Percentiles rank a stretch among this genome's conserved stretches.
These are phyloP conservation scores for Poeciliopsis infans DNA, from an alignment of 2,797 vertebrate genomes.

Conservation along the genomic window DNA sequence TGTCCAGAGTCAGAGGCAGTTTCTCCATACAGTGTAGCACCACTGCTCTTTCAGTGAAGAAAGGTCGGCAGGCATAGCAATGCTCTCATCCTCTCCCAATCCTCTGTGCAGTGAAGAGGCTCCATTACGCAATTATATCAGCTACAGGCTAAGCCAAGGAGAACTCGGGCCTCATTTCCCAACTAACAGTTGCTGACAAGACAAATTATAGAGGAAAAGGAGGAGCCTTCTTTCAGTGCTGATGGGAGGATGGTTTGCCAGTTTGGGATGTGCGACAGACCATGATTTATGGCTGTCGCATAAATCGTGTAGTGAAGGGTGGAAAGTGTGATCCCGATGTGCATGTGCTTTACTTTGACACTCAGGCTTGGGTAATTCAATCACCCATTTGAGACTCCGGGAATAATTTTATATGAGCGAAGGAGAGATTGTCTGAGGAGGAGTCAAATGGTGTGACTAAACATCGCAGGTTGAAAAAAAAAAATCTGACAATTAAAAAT, in stretches of 20 bases:
- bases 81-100: constrained; percentile 59
- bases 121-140: constrained; percentile 72
- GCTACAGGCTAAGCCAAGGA: constrained; percentile 68
- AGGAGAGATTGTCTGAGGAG: constrained; percentile 33
- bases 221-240: constrained; percentile 43
- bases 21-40: constrained; percentile 35
- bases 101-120: constrained; percentile 59
- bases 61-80: constrained; percentile 47
- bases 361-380: constrained; percentile 62
- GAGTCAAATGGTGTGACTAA: constrained; percentile 67
- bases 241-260: constrained; percentile 42
- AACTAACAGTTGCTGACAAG: constrained; percentile 72
- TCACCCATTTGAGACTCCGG: constrained; percentile 71
- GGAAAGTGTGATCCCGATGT: constrained; percentile 38
- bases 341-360: constrained; percentile 35
- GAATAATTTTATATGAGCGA: constrained; percentile 47
- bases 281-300: constrained; percentile 34
- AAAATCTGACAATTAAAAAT: constrained; percentile 29
- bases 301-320: not conserved
- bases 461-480: constrained; percentile 53
- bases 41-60: constrained; percentile 48
- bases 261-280: constrained; percentile 18
- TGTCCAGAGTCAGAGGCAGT: constrained; percentile 33
- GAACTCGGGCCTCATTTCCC: constrained; percentile 67
- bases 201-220: constrained; percentile 56